These are phyloP conservation scores for Gnathonemus echidnorhynchus DNA, from an alignment of 2,113 vertebrate genomes.

Conservation along the genomic window DNA sequence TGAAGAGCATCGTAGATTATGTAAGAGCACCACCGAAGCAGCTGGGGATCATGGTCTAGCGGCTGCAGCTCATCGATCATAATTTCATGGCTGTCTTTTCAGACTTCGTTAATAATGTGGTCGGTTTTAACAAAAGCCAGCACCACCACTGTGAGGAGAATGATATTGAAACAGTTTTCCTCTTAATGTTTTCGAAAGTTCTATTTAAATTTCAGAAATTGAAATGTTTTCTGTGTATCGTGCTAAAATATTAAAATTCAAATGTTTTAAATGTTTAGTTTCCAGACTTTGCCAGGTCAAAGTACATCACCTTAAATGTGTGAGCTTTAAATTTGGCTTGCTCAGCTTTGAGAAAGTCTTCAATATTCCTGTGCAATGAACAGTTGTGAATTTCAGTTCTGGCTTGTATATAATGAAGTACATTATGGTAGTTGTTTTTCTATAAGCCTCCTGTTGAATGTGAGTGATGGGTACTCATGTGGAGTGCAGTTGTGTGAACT, in stretches of 20 bases:
- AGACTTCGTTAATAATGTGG: neutral
- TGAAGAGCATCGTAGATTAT: constrained; percentile 73
- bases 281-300: neutral
- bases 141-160: neutral
- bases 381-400: neutral
- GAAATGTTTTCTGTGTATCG: too few species aligned
- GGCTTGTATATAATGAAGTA: neutral
- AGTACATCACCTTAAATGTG: neutral
- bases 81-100: neutral
- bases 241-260: neutral
- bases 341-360: neutral
- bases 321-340: neutral
- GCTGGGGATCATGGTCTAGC: neutral
- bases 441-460: neutral
- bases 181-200: neutral
- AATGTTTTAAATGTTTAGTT: neutral
- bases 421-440: neutral
- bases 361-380: neutral
- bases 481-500: neutral
- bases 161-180: neutral
- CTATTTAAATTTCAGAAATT: neutral
- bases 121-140: neutral
- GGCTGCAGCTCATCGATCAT: neutral
- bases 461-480: neutral
- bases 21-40: constrained; percentile 58